Base-by-base conservation (phyloP, 2,113 vertebrate genomes). In the Oplegnathus fasciatus region DNA sequence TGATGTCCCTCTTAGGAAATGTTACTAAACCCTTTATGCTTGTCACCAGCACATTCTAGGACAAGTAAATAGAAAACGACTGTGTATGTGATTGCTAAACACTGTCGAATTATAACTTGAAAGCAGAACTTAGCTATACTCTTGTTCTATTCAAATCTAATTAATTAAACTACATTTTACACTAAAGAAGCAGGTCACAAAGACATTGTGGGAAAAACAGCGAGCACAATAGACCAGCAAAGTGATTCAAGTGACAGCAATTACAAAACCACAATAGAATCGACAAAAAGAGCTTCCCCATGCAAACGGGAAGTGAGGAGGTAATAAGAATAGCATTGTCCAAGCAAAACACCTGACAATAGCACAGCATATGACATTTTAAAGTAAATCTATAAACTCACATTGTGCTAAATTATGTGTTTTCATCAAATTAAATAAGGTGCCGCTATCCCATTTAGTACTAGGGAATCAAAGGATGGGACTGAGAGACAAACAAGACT, bases 141-240 rank as follows among this genome's bases (percentile, higher is more conserved):
- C 40, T 70, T 65, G 24, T 72, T 13, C 66, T 42, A 42, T 88
- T 89, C 67, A 57, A 87, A 82, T 89, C 15, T 48, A 93, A 88
- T 88, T 87, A 89, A 88, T 88, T 87, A 78, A 89, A 90, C 75
- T 58, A 66, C 44, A 70, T 87, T 87, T 86, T 71, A 82, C n/a
- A 69, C 71, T 50, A 58, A 74, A 84, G 76, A 81, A 83, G 30
- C 50, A n/a, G 71, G 80, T 86, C 71, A 83, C 71, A 61, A 46
- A 75, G 44, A 76, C 71, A 80, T 67, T 88, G 58, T 69, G 67
- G 28, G 64, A 80, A 83, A 37, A 89, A 78, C 80, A 91, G 65
- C n/a, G 3, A 24, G 32, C 73, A 90, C 83, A 90, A 88, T 88
- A 69, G 84, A 71, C 15, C 60, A 55, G 84, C 78, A 62, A 60